These are phyloP conservation scores for Lamellibrachia satsuma DNA, from an alignment of 2,888 invertebrate genomes.

Conservation along the genomic window DNA sequence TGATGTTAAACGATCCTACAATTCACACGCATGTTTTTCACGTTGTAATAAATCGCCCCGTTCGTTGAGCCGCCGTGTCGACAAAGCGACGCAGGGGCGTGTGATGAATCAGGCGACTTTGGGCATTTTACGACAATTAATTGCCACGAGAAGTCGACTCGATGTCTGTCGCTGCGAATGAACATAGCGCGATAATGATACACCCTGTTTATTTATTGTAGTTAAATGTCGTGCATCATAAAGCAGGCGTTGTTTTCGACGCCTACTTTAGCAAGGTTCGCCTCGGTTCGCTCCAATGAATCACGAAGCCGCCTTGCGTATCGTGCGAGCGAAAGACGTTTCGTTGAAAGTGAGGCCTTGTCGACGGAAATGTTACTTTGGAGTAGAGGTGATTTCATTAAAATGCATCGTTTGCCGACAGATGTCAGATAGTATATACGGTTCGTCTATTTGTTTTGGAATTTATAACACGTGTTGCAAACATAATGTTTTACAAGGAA, in stretches of 20 bases:
- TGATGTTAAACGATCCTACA: slow-evolving; percentile 9
- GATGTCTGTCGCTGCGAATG: slow-evolving; percentile 6
- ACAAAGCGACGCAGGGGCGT: background rate
- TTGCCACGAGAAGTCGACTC: background rate
- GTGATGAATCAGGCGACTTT: background rate
- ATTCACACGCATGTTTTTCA: background rate
- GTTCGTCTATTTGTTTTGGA: background rate
- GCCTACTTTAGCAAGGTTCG: background rate
- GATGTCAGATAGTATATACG: background rate
- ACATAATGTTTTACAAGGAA: background rate
- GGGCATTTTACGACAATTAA: slow-evolving; percentile 13
- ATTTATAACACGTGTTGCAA: background rate
- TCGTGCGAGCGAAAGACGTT: background rate
- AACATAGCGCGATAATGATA: background rate
- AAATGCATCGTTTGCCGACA: background rate
- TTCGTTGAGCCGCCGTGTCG: background rate
- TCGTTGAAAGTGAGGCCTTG: background rate
- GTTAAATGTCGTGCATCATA: slow-evolving; percentile 2
- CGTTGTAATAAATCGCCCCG: background rate
- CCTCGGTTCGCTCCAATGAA: background rate
- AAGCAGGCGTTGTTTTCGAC: background rate
- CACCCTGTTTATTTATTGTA: slow-evolving; percentile 11
- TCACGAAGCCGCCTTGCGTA: background rate
- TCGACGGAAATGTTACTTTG: background rate
- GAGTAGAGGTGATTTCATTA: background rate